These are phyloP conservation scores for Erinaceus europaeus DNA, from an alignment of 2,113 vertebrate species.

Conservation along the genomic window DNA sequence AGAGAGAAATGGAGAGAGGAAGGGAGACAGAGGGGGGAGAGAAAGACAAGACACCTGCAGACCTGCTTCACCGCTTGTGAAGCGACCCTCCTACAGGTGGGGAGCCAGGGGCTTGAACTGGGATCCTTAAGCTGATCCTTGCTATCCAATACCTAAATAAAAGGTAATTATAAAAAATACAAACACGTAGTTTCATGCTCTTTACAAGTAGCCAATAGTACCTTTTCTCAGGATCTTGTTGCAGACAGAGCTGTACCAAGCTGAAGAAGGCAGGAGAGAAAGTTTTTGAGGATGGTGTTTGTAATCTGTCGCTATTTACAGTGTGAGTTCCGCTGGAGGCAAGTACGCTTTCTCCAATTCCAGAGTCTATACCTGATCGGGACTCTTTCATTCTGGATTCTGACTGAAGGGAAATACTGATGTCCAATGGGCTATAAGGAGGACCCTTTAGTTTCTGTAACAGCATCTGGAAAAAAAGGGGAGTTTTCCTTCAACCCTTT, in stretches of 20 bases:
- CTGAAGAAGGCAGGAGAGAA: slow-evolving; percentile 94
- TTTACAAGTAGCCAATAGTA: slow-evolving; percentile 62
- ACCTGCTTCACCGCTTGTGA: too few species aligned
- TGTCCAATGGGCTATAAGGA: slow-evolving; percentile 88
- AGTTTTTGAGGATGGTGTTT: slow-evolving; percentile 90
- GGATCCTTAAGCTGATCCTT: too few species aligned
- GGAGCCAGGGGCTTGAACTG: too few species aligned
- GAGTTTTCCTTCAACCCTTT: neutral
- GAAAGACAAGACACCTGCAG: too few species aligned
- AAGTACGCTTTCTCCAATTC: slow-evolving; percentile 93
- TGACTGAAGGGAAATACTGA: slow-evolving; percentile 85
- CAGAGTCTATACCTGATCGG: slow-evolving; percentile 93
- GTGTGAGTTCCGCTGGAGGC: slow-evolving; percentile 89
- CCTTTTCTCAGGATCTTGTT: slow-evolving; percentile 94
- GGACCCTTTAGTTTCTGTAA: slow-evolving; percentile 96
- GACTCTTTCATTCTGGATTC: slow-evolving; percentile 94
- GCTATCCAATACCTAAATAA: too few species aligned
- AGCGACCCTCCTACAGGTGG: too few species aligned
- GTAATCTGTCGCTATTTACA: slow-evolving; percentile 88
- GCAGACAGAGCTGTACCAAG: slow-evolving; percentile 94
- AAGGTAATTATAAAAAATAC: neutral
- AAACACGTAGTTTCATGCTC: neutral
- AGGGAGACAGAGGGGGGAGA: too few species aligned
- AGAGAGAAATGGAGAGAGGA: too few species aligned
- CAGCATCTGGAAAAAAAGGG: slow-evolving; percentile 87